These are phyloP conservation scores for Paedocypris sp. DNA, from an alignment of 2,113 vertebrate species.

Conservation along the genomic window DNA sequence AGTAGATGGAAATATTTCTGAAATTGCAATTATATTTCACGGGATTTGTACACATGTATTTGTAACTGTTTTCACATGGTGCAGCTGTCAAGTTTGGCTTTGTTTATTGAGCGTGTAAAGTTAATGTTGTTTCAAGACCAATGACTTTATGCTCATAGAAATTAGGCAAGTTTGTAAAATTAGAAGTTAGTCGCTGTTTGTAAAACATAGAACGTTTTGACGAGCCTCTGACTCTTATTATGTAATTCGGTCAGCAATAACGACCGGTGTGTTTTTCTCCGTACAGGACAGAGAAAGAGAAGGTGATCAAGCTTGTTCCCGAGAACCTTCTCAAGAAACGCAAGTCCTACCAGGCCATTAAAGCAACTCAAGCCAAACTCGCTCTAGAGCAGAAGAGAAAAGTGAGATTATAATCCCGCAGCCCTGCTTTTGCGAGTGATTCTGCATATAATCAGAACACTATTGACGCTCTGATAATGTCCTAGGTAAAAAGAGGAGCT, in stretches of 20 bases:
- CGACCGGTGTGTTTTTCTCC: too few relatives aligned
- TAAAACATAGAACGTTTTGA: too few relatives aligned
- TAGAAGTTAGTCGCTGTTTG: too few relatives aligned
- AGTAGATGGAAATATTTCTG: not conserved
- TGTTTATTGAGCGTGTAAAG: too few relatives aligned
- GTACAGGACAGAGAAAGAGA: slow-evolving; percentile 58
- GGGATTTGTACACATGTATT: too few relatives aligned
- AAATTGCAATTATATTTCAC: too few relatives aligned
- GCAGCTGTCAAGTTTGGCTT: too few relatives aligned
- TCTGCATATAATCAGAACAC: not conserved
- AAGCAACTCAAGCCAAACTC: slow-evolving; percentile 84
- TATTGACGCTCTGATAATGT: not conserved
- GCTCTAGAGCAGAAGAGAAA: slow-evolving; percentile 78
- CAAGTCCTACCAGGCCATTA: slow-evolving; percentile 85
- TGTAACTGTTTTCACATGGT: slow-evolving; percentile 8
- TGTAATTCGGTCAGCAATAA: too few relatives aligned
- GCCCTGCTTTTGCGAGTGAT: not conserved
- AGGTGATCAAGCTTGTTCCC: slow-evolving; percentile 81
- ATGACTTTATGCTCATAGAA: too few relatives aligned
- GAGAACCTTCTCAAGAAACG: slow-evolving; percentile 91
- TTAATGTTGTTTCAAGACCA: too few relatives aligned
- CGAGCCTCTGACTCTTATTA: too few relatives aligned
- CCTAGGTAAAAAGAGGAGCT: slow-evolving; percentile 64
- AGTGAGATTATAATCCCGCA: slow-evolving; percentile 48
- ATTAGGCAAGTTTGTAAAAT: too few relatives aligned